A percentile compares a stretch with the other conserved stretches of the same genome.
Evolutionary conservation across 2,888 invertebrate genomes (phyloP).

Genomic region (Myathropa florea): DNA sequence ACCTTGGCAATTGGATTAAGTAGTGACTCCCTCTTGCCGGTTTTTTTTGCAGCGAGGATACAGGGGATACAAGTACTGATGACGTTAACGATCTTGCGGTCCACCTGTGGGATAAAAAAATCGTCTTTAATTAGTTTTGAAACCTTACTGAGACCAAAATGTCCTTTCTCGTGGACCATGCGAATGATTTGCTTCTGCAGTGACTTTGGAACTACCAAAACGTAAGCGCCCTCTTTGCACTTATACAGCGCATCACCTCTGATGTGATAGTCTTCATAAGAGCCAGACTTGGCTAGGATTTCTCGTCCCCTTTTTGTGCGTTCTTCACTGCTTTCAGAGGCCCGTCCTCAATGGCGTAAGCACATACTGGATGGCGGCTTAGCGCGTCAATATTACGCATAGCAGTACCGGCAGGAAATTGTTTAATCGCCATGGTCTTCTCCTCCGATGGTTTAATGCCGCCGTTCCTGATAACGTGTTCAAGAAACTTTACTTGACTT

Average conservation of each 20-base stretch:
- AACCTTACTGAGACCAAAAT: constrained; percentile 33
- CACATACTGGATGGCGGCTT: constrained; percentile 56
- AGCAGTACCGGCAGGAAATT: too few relatives aligned
- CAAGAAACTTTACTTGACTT: constrained; percentile 71
- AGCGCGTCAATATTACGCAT: constrained; percentile 75
- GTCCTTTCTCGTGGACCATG: too few relatives aligned
- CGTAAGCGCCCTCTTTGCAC: constrained; percentile 40
- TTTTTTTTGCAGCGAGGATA: too few relatives aligned
- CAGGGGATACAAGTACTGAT: constrained; percentile 57
- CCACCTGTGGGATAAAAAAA: constrained; percentile 37
- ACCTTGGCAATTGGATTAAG: constrained; percentile 75
- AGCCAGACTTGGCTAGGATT: constrained; percentile 20
- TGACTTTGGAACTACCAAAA: constrained; percentile 36
- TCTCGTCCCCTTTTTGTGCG: constrained; percentile 14
- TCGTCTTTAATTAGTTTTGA: constrained; percentile 23
- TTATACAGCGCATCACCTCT: constrained; percentile 38
- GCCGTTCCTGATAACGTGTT: constrained; percentile 34
- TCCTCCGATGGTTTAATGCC: neutral
- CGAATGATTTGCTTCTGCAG: neutral
- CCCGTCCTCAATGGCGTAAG: neutral
- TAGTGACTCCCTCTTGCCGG: too few relatives aligned
- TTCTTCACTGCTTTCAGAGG: constrained; percentile 24
- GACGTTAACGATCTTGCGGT: constrained; percentile 14
- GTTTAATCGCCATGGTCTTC: too few relatives aligned
- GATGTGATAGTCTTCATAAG: constrained; percentile 43